Conservation (phyloP, 2,797 vertebrate species). For the Spinus olivaceus region DNA sequence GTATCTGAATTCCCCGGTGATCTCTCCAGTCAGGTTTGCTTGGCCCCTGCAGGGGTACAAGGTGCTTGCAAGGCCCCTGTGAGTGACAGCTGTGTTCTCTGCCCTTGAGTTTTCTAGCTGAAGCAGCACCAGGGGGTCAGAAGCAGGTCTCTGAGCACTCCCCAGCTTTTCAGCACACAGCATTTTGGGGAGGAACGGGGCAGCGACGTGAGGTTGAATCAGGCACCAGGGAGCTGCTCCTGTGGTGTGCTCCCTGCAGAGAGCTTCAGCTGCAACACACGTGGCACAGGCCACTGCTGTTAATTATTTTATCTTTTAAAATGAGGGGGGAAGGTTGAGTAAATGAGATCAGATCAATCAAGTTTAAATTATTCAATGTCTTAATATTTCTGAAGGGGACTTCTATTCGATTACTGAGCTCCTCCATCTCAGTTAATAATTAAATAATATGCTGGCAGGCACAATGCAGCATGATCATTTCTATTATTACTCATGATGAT, state of each 20-base stretch:
- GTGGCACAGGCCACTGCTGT: not conserved
- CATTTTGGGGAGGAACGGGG: not conserved
- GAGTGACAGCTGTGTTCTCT: conserved; percentile 32
- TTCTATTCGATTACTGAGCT: conserved; percentile 57
- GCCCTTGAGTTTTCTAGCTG: conserved; percentile 49
- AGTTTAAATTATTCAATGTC: conserved; percentile 70
- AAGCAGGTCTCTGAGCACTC: not conserved
- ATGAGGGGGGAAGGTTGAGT: conserved; percentile 59
- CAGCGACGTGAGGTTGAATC: not conserved
- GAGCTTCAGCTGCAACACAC: not conserved
- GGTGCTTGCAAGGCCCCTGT: not conserved
- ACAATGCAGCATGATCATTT: conserved; percentile 58
- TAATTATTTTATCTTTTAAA: conserved; percentile 67
- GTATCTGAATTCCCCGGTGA: not conserved
- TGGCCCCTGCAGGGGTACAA: not conserved
- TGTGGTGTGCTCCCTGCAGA: not conserved
- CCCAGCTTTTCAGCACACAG: conserved; percentile 18
- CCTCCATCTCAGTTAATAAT: conserved; percentile 62
- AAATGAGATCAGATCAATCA: conserved; percentile 68
- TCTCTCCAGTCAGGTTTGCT: not conserved
- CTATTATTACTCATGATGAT: conserved; percentile 55
- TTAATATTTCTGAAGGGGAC: conserved; percentile 69
- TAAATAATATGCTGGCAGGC: conserved; percentile 58
- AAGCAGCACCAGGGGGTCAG: conserved; percentile 38
- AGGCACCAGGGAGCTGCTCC: not conserved